phyloP scores from a whole-genome alignment of 2,888 invertebrate species.

The Hermaeophaga mercurialis region DNA sequence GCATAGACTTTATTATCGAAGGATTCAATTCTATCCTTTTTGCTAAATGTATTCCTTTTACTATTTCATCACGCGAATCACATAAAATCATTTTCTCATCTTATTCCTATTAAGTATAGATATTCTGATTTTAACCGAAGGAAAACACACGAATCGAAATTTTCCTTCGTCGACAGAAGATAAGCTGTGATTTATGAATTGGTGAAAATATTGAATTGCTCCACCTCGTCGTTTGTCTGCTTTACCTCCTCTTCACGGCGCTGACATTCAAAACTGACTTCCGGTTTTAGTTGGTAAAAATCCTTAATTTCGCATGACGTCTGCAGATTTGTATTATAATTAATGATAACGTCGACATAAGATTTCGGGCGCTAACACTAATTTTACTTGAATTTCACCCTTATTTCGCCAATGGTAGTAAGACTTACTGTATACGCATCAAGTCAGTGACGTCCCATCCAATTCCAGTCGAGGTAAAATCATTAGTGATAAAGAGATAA shows the following conservation, averaged over 20 bases:
- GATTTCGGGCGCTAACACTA: conserved; percentile 40
- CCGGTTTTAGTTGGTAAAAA: conserved; percentile 44
- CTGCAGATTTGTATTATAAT: conserved; percentile 51
- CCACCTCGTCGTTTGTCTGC: conserved; percentile 6
- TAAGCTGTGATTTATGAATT: conserved; percentile 35
- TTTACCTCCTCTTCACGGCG: conserved; percentile 19
- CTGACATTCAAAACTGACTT: conserved; percentile 40
- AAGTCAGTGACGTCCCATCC: conserved; percentile 6
- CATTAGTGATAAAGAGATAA: too few relatives aligned
- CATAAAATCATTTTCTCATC: too few relatives aligned
- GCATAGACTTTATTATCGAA: too few relatives aligned
- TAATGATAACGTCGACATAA: conserved; percentile 49
- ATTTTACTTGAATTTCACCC: conserved; percentile 36
- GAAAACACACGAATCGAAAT: conserved; percentile 13
- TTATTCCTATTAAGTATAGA: not conserved
- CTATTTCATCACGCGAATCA: too few relatives aligned
- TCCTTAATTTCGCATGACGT: conserved; percentile 49
- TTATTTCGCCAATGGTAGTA: conserved; percentile 35
- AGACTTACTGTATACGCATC: conserved; percentile 15
- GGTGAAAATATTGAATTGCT: conserved; percentile 34
- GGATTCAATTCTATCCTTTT: too few relatives aligned
- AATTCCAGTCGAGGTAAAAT: too few relatives aligned
- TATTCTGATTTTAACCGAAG: conserved; percentile 1
- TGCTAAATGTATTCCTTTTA: too few relatives aligned
- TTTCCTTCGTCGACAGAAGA: conserved; percentile 24